Percentiles rank a stretch among this genome's conserved stretches.
Evolutionary conservation across 1,140 invertebrate genomes (phyloP).

Genomic region (Macrotrachela quadricornifera): DNA sequence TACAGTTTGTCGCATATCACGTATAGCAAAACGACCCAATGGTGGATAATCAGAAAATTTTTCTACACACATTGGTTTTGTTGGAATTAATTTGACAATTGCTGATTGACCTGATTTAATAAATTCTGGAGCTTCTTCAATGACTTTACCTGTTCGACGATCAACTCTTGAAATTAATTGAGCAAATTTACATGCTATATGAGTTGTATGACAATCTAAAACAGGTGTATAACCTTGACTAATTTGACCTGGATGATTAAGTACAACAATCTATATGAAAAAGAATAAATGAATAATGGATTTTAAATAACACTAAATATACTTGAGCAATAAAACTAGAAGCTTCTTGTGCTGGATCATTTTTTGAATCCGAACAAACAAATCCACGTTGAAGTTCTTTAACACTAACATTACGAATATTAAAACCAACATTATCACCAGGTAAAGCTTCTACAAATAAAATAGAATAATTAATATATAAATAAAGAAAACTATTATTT

Average conservation of each 20-base stretch:
- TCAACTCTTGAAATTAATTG: slow-evolving; percentile 92
- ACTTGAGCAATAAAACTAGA: slow-evolving; percentile 67
- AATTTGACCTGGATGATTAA: slow-evolving; percentile 93
- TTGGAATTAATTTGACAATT: slow-evolving; percentile 67
- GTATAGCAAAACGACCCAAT: slow-evolving; percentile 86
- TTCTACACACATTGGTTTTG: slow-evolving; percentile 86
- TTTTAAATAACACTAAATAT: no score
- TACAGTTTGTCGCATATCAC: slow-evolving; percentile 97
- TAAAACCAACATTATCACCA: slow-evolving; percentile 96
- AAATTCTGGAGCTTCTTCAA: slow-evolving; percentile 36
- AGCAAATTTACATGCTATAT: slow-evolving; percentile 91
- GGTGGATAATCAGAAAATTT: slow-evolving; percentile 91
- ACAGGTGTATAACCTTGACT: slow-evolving; percentile 88
- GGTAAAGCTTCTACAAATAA: slow-evolving; percentile 86
- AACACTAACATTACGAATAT: slow-evolving; percentile 95
- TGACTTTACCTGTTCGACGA: slow-evolving; percentile 55
- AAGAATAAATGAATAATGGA: no score
- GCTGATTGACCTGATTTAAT: slow-evolving; percentile 86
- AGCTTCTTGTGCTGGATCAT: slow-evolving; percentile 70
- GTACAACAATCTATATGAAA: no score
- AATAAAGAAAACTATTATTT: no score
- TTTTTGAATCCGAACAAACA: slow-evolving; percentile 88
- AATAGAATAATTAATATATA: no score
- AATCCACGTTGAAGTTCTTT: slow-evolving; percentile 90
- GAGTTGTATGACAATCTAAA: slow-evolving; percentile 91